phyloP scores from a whole-genome alignment of 1,140 invertebrate species.

The Pygmarrhopalites habei region DNA sequence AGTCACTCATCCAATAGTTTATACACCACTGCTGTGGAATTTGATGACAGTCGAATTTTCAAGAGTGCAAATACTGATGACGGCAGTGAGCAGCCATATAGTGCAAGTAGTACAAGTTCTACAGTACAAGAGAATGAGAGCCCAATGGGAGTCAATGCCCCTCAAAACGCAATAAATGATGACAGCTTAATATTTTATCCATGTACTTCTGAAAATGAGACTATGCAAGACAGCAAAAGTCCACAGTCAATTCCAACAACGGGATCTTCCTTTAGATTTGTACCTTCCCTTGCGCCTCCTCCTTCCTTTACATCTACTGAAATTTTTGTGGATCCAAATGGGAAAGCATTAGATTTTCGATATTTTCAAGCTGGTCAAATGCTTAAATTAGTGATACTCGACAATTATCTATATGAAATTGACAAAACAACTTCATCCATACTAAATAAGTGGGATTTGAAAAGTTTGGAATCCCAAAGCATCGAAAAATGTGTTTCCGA shows the following conservation, averaged over 20 bases:
- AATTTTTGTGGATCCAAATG: constrained; percentile 7
- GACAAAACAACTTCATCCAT: neutral
- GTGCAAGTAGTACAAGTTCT: neutral
- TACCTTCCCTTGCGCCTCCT: neutral
- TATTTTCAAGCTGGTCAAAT: constrained; percentile 28
- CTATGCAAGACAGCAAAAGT: no score
- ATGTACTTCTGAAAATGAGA: neutral
- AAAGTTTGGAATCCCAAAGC: constrained; percentile 16
- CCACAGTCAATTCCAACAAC: neutral
- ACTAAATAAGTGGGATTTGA: constrained; percentile 31
- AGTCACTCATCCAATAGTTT: neutral
- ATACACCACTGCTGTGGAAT: constrained; percentile 6
- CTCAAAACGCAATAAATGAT: neutral
- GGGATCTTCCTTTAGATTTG: neutral
- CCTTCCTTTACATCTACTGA: neutral
- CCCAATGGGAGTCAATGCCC: no score
- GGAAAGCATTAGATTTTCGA: constrained; percentile 15
- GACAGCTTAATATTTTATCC: constrained; percentile 7
- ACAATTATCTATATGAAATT: constrained; percentile 32
- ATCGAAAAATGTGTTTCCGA: constrained; percentile 26
- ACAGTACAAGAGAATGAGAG: no score
- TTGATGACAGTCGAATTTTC: constrained; percentile 1
- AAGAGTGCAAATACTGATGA: no score
- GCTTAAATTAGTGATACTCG: constrained; percentile 16
- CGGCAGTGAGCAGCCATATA: neutral